A percentile compares a stretch with the other conserved stretches of the same genome.
Evolutionary conservation across 2,113 vertebrate species (phyloP).

Genomic region (Campylomormyrus numenius): DNA sequence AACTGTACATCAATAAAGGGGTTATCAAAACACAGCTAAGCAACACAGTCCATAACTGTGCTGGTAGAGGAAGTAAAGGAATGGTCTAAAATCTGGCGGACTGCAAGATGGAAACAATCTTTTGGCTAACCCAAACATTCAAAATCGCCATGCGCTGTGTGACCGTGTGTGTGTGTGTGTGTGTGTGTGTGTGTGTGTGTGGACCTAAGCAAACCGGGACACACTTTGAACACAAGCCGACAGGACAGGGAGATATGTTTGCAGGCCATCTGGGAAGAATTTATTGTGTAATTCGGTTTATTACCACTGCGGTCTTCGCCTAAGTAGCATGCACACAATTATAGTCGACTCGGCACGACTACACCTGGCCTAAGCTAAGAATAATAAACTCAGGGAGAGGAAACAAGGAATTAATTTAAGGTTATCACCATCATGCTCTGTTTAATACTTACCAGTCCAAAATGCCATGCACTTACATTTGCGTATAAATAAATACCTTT

Average conservation of each 20-base stretch:
- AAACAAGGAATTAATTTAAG: conserved; percentile 65
- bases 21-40: conserved; percentile 66
- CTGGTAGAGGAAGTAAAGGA: conserved; percentile 56
- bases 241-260: conserved; percentile 50
- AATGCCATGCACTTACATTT: background rate
- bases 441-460: conserved; percentile 4
- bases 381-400: conserved; percentile 65
- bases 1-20: conserved; percentile 56
- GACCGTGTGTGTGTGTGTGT: background rate
- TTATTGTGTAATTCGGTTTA: conserved; percentile 29
- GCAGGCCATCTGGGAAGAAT: conserved; percentile 55
- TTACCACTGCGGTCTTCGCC: conserved; percentile 36
- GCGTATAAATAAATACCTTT: conserved; percentile 15
- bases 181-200: conserved; percentile 16
- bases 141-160: conserved; percentile 36
- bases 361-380: conserved; percentile 52
- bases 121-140: conserved; percentile 59
- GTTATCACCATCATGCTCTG: conserved; percentile 65
- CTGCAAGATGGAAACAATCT: conserved; percentile 63
- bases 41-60: conserved; percentile 60
- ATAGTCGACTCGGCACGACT: conserved; percentile 15
- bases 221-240: conserved; percentile 42
- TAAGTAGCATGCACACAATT: conserved; percentile 19
- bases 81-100: conserved; percentile 55
- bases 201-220: conserved; percentile 42